Evolutionary conservation across 2,113 vertebrate genomes (phyloP), one percentile per base, ranked within the genome.

Genomic region (Stercorarius parasiticus): DNA sequence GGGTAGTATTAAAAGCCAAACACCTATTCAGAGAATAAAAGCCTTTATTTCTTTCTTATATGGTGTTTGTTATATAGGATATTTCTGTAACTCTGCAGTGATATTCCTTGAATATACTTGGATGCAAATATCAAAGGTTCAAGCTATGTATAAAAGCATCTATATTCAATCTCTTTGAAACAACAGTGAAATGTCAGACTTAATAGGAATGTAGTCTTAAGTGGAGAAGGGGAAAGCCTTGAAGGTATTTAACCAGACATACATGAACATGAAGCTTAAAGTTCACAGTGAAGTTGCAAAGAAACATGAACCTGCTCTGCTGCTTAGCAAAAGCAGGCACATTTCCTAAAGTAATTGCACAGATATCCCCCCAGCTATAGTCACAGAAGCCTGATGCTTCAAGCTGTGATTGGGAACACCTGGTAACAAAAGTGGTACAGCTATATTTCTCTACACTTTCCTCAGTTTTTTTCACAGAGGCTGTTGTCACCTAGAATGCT

Each of bases 61-160:
- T 12, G 6, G 2, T 76, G 25, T 29, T 73, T 82, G 13, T 53
- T 88, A 13, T 56, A 50, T 30, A 71, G 13, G 45, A 59, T 47
- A 49, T 84, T 62, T 74, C 71, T 70, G 49, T 69, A 89, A 53
- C 21, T 29, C 13, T 43, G 38, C 16, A 61, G 13, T 62, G 52
- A 96, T 82, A 47, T 70, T 94, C 61, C 74, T 34, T 90, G 76
- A 95, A 87, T 43, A 64, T 13, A 73, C 50, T 50, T 67, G 81
- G 83, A 92, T 91, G 56, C 45, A 96, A 96, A 97, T 97, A 91
- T 88, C 93, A 97, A 92, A 90, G 55, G 92, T 95, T 90, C 95
- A 96, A 78, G 40, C 29, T 29, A n/a, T 25, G 62, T 80, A 58
- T 72, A 45, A 90, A 50, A 94, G 53, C 88, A 47, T 69, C 61